Evolutionary conservation across 2,113 vertebrate genomes (phyloP), one percentile per base, ranked within the genome.

Genomic region (Leptodactylus fuscus): DNA sequence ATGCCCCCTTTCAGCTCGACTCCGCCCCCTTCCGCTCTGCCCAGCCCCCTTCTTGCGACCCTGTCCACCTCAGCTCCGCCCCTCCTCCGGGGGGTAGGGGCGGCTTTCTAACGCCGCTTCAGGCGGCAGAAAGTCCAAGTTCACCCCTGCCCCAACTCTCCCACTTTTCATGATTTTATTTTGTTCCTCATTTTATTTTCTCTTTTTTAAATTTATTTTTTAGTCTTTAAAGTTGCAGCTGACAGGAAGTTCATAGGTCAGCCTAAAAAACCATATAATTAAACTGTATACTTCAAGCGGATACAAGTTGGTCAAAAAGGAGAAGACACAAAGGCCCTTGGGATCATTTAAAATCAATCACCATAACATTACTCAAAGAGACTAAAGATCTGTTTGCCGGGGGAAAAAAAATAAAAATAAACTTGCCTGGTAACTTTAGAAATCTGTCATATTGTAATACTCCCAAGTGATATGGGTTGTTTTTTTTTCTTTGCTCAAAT

Each of bases 401-500:
- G n/a, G 12, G 7, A 6, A 76, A 11, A 18, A 10, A 49, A 11
- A 2, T 6, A 20, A 53, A 36, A 36, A 18, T 34, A 29, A 46
- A 29, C 0, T 11, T 46, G 24, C 10, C 15, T 22, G 29, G 38
- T 73, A 24, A 6, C 38, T 46, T 77, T 18, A 36, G 20, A n/a
- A 27, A 77, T 38, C 32, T 78, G 75, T 12, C 75, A 38, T 38
- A 32, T 27, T n/a, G 34, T 75, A 73, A 44, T 73, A 27, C 38
- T 74, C 70, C 70, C 6, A 75, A 48, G 41, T 49, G 44, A 75
- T 75, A 10, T 9, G 34, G 69, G 36, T 44, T 73, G 34, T 73
- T 73, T 24, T 76, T 77, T n/a, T 58, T 34, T 77, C 27, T 77
- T 77, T 34, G 74, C 51, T 38, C 4, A 32, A 78, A 20, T 36